These are phyloP conservation scores for Cryptus armator DNA, from an alignment of 2,888 invertebrate genomes.

Conservation along the genomic window DNA sequence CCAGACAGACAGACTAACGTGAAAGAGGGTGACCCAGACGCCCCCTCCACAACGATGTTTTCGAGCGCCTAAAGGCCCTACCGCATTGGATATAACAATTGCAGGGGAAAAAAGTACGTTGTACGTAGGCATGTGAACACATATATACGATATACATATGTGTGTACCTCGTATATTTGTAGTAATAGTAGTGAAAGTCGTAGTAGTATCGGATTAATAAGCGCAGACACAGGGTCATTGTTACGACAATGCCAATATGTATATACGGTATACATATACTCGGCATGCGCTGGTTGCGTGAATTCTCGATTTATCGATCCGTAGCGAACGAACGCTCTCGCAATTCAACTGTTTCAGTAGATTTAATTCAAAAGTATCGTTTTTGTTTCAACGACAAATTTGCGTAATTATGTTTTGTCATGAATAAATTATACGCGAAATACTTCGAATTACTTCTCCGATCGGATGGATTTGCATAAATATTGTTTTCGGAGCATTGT, in stretches of 20 bases:
- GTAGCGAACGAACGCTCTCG: not conserved
- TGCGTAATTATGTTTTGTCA: not conserved
- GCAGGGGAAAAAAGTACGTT: slow-evolving; percentile 49
- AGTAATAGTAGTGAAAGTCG: slow-evolving; percentile 39
- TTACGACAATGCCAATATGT: slow-evolving; percentile 59
- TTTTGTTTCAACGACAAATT: not conserved
- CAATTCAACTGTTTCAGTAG: not conserved
- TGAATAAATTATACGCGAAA: too few species aligned
- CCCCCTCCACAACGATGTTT: slow-evolving; percentile 78
- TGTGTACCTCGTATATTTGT: not conserved
- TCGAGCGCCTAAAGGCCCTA: slow-evolving; percentile 68
- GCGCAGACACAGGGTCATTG: slow-evolving; percentile 65
- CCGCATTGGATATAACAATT: slow-evolving; percentile 77
- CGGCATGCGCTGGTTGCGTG: slow-evolving; percentile 29
- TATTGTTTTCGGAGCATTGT: not conserved
- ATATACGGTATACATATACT: not conserved
- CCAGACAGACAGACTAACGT: slow-evolving; percentile 80
- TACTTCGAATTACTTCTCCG: too few species aligned
- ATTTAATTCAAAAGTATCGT: not conserved
- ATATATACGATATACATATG: not conserved
- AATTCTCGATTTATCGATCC: slow-evolving; percentile 62
- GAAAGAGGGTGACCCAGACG: slow-evolving; percentile 84
- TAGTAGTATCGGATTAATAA: slow-evolving; percentile 60
- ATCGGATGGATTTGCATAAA: not conserved
- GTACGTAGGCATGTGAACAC: slow-evolving; percentile 21